Evolutionary conservation across 2,113 vertebrate species (phyloP), one percentile per base, ranked within the genome.

Genomic region (Hippocampus abdominalis): DNA sequence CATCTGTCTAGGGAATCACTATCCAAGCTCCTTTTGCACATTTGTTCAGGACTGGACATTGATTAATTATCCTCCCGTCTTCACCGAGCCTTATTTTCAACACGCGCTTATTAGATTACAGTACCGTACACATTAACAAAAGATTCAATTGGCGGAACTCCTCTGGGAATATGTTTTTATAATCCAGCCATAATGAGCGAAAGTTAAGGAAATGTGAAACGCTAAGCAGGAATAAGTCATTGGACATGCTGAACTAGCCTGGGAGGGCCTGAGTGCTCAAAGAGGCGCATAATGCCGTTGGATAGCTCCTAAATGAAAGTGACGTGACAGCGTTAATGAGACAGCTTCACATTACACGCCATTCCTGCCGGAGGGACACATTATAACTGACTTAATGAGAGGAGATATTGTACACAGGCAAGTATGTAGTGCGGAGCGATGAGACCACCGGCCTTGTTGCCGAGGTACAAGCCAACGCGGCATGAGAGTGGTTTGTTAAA

Each of bases 41-140:
- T 90, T 82, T 84, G 83, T 76, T 56, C 59, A 73, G 68, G 69
- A 76, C 76, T 66, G 69, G 78, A 62, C 70, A 67, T 87, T 87
- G 80, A 90, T 90, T 87, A 82, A 79, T 74, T 67, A 87, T 78
- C 76, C 76, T 73, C 77, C 76, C 68, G 59, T 89, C 84, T 87
- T 89, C 88, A 91, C 90, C 88, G 86, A 82, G 66, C 81, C 76
- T 80, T 82, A 80, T 85, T 91, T 84, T 60, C 74, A 36, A 8
- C 81, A 91, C 88, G 90, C 83, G 76, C 87, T 91, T 90, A 92
- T 91, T 89, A 88, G 89, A 93, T 93, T 90, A 91, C 80, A 89
- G 72, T 78, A 86, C 88, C 88, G 80, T 77, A 86, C 88, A 90
- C 81, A 75, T 87, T 85, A 84, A 88, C 85, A 89, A 89, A 87